Evolutionary conservation across 2,888 invertebrate species (phyloP), one percentile per base, ranked within the genome.

Genomic region (Drosophila rubida): DNA sequence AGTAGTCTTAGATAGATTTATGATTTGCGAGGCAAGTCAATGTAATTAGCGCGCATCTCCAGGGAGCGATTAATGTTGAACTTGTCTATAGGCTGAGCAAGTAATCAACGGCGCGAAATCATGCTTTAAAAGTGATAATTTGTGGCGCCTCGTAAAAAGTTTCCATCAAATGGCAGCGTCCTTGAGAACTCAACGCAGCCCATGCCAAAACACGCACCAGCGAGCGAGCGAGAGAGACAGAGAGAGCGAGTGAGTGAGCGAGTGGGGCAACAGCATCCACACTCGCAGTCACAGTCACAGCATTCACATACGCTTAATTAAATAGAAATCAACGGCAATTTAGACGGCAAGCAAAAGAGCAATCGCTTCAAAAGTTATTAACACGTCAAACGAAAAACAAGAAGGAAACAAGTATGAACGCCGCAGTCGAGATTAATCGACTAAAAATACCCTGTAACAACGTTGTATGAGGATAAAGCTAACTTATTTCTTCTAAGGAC

Each of bases 311-410:
- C 60, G 72, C 48, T 80, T 88, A 72, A 88, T 84, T 83, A 80
- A 84, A 83, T 87, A 74, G 75, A 87, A 88, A 84, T 84, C 87
- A 87, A 67, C 69, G 73, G 69, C 88, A 84, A 86, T 87, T 87
- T 82, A 71, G 69, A 61, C 68, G 46, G 64, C 72, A 50, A 42
- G 68, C 67, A 67, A 61, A 70, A 67, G 50, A 69, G 55, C 39
- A 69, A 78, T 27, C 66, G 69, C 69, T 66, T 51, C 58, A 72
- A 69, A 79, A 86, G 62, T 80, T 83, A 88, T 83, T 88, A 88
- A 88, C 86, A 88, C 83, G 64, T 77, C 70, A 57, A 37, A 60
- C 13, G 41, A 44, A 57, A 49, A 54, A 60, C 50, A 65, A 62
- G 55, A 53, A 37, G 46, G n/a, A 46, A 35, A n/a, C n/a, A n/a